phyloP scores from a whole-genome alignment of 2,797 vertebrate species.

The Anabas testudineus region DNA sequence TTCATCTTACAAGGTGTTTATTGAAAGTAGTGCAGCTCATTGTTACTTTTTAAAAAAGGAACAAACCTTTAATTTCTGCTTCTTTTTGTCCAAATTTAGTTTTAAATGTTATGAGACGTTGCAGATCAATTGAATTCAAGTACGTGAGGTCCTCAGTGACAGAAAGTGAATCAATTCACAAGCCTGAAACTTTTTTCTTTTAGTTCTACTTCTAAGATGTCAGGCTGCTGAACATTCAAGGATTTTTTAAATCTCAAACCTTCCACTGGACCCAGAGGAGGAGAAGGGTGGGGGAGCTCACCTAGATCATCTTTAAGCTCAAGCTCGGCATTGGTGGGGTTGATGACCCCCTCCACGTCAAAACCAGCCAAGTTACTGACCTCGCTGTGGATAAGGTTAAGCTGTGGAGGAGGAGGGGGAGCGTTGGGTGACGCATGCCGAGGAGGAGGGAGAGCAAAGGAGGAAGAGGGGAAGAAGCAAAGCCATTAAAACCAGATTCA shows the following conservation, averaged over 20 bases:
- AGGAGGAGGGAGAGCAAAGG: constrained; percentile 76
- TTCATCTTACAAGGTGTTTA: too few relatives aligned
- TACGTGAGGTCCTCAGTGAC: neutral
- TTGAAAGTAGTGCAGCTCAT: too few relatives aligned
- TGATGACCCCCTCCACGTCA: constrained; percentile 99
- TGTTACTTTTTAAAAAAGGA: neutral
- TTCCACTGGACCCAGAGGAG: neutral
- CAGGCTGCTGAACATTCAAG: constrained; percentile 50
- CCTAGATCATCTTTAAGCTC: constrained; percentile 99
- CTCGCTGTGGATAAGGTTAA: constrained; percentile 99
- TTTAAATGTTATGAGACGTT: neutral
- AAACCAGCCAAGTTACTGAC: constrained; percentile 99
- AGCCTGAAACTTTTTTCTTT: neutral
- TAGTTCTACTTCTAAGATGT: neutral
- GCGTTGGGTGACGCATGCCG: constrained; percentile 54
- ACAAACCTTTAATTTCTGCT: neutral
- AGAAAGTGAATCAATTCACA: too few relatives aligned
- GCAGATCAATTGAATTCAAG: neutral
- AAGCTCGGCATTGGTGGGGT: constrained; percentile 99
- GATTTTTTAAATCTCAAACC: constrained; percentile 52
- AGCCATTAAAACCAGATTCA: constrained; percentile 85
- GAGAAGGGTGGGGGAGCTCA: constrained; percentile 77
- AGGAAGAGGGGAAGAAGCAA: constrained; percentile 86
- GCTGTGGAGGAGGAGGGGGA: constrained; percentile 85
- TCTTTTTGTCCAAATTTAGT: neutral